Percentiles rank a stretch among this genome's conserved stretches.
Conservation (phyloP, 2,888 invertebrate genomes). For the Heterodera filipjevi region DNA sequence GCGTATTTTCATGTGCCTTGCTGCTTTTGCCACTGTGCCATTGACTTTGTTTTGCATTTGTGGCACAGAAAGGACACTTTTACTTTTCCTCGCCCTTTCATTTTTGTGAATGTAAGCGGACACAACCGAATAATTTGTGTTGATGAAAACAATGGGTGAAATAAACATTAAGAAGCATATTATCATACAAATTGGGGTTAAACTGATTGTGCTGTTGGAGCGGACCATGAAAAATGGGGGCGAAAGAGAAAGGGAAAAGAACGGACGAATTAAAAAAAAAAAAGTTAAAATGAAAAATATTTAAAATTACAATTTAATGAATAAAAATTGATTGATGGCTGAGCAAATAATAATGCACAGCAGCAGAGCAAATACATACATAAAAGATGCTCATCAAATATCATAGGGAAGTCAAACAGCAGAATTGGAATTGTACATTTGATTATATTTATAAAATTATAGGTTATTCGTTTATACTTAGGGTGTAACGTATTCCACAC, state of each 20-base stretch:
- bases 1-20: background rate
- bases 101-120: background rate
- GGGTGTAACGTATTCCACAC: no score
- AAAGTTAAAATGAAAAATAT: background rate
- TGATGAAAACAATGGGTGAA: background rate
- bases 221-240: no score
- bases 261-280: background rate
- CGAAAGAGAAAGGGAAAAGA: background rate
- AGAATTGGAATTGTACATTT: no score
- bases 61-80: background rate
- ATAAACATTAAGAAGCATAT: background rate
- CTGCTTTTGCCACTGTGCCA: background rate
- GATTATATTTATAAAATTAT: no score
- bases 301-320: no score
- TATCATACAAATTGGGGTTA: background rate
- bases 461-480: no score
- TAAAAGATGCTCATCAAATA: no score
- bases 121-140: background rate
- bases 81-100: background rate
- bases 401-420: no score
- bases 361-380: no score
- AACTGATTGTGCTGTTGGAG: background rate
- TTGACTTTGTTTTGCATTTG: background rate
- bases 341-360: no score
- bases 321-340: no score